A percentile compares a stretch with the other conserved stretches of the same genome.
Conservation (phyloP, 2,888 invertebrate genomes). For the Ceriagrion tenellum region DNA sequence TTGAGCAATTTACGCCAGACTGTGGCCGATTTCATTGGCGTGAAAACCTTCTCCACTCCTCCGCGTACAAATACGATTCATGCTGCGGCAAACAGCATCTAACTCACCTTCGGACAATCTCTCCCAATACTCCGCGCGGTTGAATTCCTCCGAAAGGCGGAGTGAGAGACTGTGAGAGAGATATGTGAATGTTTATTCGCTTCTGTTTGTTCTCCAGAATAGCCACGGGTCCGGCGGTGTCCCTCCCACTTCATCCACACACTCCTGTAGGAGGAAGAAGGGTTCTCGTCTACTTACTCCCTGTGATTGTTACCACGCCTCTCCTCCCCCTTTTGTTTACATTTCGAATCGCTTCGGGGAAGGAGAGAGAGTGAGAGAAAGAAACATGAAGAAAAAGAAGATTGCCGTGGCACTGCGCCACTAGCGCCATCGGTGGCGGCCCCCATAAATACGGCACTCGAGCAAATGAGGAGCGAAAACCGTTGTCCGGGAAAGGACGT, state of each 20-base stretch:
- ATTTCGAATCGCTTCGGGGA: neutral
- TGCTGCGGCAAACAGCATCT: too few relatives aligned
- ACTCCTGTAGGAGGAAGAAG: neutral
- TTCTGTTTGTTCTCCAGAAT: conserved; percentile 45
- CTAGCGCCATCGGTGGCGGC: neutral
- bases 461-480: neutral
- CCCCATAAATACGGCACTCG: neutral
- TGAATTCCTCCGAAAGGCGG: neutral
- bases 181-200: conserved; percentile 17
- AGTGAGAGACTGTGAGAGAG: neutral
- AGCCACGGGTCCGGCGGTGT: neutral
- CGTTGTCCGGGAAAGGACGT: neutral
- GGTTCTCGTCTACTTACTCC: neutral
- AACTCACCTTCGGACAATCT: neutral
- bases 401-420: conserved; percentile 39
- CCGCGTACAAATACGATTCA: too few relatives aligned
- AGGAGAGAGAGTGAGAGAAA: neutral
- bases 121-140: neutral
- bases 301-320: neutral
- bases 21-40: too few relatives aligned
- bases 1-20: too few relatives aligned
- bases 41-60: too few relatives aligned
- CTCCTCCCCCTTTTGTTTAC: neutral
- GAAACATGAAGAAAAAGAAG: neutral
- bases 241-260: neutral